Percentiles rank a stretch among this genome's conserved stretches.
Evolutionary conservation across 2,888 invertebrate species (phyloP).

Genomic region (Sinotaia quadrata): DNA sequence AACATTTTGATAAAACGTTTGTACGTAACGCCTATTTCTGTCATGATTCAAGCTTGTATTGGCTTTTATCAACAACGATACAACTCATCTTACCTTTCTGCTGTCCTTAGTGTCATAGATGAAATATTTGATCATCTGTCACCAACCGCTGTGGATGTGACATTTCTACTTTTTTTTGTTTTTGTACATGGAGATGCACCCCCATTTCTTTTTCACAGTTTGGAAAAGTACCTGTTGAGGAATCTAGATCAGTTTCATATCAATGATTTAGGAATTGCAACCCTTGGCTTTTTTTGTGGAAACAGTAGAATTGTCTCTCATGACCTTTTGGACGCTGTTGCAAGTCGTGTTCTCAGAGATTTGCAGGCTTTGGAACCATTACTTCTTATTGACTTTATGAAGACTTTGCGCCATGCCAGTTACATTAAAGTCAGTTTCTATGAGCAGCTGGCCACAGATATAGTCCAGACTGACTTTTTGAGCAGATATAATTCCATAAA

Average conservation of each 20-base stretch:
- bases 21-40: neutral
- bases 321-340: constrained; percentile 27
- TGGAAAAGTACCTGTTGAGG: constrained; percentile 24
- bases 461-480: neutral
- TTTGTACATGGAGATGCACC: constrained; percentile 34
- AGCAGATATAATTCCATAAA: constrained; percentile 23
- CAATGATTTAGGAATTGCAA: constrained; percentile 27
- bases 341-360: constrained; percentile 21
- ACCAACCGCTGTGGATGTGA: constrained; percentile 7
- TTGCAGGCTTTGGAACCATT: constrained; percentile 1
- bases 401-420: constrained; percentile 31
- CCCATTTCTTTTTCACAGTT: constrained; percentile 19
- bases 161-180: constrained; percentile 26
- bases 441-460: constrained; percentile 16
- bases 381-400: constrained; percentile 27
- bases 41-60: constrained; percentile 5
- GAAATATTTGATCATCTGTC: constrained; percentile 10
- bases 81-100: constrained; percentile 5
- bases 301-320: constrained; percentile 28
- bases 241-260: constrained; percentile 22
- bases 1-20: constrained; percentile 14
- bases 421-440: constrained; percentile 30
- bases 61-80: constrained; percentile 5
- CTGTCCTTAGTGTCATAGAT: constrained; percentile 13
- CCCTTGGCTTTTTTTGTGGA: constrained; percentile 31